Evolutionary conservation across 2,888 invertebrate species (phyloP), one percentile per base, ranked within the genome.

Genomic region (Byasa hedistus): DNA sequence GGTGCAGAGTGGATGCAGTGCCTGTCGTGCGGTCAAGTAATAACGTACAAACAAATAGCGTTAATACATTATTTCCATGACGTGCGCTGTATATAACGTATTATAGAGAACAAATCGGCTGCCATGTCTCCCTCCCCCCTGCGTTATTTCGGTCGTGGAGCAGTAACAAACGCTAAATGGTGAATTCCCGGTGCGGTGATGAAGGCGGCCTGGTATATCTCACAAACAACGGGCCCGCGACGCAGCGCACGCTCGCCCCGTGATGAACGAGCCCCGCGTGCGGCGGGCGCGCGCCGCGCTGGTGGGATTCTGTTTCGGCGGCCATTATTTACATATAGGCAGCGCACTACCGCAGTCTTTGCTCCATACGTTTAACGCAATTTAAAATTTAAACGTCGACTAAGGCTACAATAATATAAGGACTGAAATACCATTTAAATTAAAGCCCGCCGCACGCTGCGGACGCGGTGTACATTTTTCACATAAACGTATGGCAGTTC

Each of bases 281-380:
- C 57, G 48, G 24, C 57, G 44, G 12, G 21, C 1, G 21, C 27
- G 17, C n/a, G 24, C 69, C 71, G 71, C 76, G 75, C 77, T 85
- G 85, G 86, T 87, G 85, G 83, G 83, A 79, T 83, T 82, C 75
- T 82, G 84, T 84, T 85, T 77, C 83, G 80, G 81, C 79, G 69
- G 71, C 69, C 79, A 70, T 61, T 69, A 70, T 69, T 78, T 80
- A 80, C 80, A 79, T 79, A 80, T 80, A 71, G 64, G 66, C 39
- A 32, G 5, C 0, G 7, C 71, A 65, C 71, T 71, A 73, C 72
- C 32, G 70, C 72, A 57, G 69, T 69, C 32, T 32, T 48, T 12
- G 10, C 10, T 10, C 8, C 32, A 32, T 10, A 32, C 10, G 1
- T 7, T 32, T 8, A 32, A 32, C 32, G 7, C 10, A 32, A 10